phyloP scores from a whole-genome alignment of 2,888 invertebrate species.

The Chrysomela aeneicollis region DNA sequence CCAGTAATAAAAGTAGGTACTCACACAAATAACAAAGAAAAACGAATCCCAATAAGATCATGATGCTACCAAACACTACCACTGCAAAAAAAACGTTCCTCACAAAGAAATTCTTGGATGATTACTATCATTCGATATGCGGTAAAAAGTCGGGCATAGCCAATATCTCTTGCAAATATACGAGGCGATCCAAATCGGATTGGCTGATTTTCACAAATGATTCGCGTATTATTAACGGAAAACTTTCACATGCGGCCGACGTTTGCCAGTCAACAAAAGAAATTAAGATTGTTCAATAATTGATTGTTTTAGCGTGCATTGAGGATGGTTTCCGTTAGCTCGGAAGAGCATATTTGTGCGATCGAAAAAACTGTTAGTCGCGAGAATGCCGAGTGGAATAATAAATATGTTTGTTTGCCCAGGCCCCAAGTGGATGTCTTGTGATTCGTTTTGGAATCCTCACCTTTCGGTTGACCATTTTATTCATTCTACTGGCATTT shows the following conservation, averaged over 20 bases:
- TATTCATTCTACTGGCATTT: too few relatives aligned
- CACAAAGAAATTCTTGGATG: background rate
- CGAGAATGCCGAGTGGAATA: slow-evolving; percentile 44
- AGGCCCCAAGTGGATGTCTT: background rate
- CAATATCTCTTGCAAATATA: background rate
- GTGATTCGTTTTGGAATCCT: background rate
- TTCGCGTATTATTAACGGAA: background rate
- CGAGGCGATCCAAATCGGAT: background rate
- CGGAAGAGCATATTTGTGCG: slow-evolving; percentile 29
- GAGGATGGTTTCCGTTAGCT: slow-evolving; percentile 20
- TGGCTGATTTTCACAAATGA: background rate
- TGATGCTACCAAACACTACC: background rate
- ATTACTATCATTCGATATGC: too few relatives aligned
- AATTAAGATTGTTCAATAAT: background rate
- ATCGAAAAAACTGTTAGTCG: slow-evolving; percentile 44
- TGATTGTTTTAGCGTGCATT: slow-evolving; percentile 6
- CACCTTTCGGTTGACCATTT: background rate
- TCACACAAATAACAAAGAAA: background rate
- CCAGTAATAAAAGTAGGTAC: too few relatives aligned
- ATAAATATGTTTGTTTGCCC: slow-evolving; percentile 30
- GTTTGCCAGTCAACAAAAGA: slow-evolving; percentile 2
- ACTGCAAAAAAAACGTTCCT: background rate
- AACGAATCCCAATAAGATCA: background rate
- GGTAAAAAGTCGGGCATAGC: too few relatives aligned
- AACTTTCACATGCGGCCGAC: background rate